Evolutionary conservation across 2,888 invertebrate genomes (phyloP).

Genomic region (Drosophila quinaria): DNA sequence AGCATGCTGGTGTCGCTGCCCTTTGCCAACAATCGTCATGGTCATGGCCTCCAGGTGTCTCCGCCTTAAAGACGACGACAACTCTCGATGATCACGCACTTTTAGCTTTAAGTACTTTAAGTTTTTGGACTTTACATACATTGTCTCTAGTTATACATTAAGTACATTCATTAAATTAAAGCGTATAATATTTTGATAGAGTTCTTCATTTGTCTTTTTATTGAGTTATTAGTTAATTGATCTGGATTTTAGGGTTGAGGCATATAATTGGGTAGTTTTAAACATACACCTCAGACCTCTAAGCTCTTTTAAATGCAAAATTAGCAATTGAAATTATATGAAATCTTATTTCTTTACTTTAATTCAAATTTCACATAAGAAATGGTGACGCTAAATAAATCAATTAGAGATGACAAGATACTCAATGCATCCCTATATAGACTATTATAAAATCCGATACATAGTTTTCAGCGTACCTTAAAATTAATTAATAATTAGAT

Average conservation of each 20-base stretch:
- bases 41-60: constrained; percentile 54
- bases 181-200: neutral
- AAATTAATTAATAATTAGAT: no score
- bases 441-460: no score
- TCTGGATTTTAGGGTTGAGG: neutral
- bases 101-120: constrained; percentile 36
- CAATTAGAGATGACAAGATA: no score
- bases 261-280: neutral
- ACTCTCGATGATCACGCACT: constrained; percentile 33
- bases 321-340: no score
- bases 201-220: neutral
- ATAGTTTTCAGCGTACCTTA: no score
- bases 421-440: no score
- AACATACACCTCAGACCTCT: no score
- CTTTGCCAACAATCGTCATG: constrained; percentile 63
- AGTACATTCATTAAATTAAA: constrained; percentile 30
- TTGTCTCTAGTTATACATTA: constrained; percentile 30
- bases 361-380: no score
- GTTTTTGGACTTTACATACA: constrained; percentile 2
- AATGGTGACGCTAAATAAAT: no score
- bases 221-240: constrained; percentile 9
- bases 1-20: constrained; percentile 78
- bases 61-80: constrained; percentile 29
- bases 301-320: no score
- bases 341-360: no score